Evolutionary conservation across 2,113 vertebrate species (phyloP).

Genomic region (Gobiocypris rarus): DNA sequence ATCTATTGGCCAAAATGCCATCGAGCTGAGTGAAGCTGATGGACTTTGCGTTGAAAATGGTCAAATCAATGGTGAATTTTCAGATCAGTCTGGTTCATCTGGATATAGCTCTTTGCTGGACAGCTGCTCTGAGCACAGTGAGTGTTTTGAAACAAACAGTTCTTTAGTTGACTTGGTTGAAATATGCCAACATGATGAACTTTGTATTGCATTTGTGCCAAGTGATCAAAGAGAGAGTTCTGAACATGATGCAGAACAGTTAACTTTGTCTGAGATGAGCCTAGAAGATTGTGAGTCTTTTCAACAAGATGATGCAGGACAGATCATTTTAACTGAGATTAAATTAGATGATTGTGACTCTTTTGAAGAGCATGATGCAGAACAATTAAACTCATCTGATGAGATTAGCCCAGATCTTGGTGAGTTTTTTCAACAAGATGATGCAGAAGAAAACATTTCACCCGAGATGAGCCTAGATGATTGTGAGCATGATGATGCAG

Average conservation of each 20-base stretch:
- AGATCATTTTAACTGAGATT: background rate
- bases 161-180: slow-evolving; percentile 42
- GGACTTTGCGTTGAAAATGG: slow-evolving; percentile 52
- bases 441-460: background rate
- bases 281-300: background rate
- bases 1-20: slow-evolving; percentile 56
- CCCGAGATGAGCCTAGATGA: background rate
- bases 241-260: slow-evolving; percentile 35
- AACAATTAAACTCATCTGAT: background rate
- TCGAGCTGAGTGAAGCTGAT: slow-evolving; percentile 54
- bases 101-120: slow-evolving; percentile 67
- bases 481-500: slow-evolving; percentile 19
- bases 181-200: slow-evolving; percentile 29
- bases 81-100: slow-evolving; percentile 56
- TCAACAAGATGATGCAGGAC: slow-evolving; percentile 17
- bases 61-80: slow-evolving; percentile 46
- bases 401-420: background rate
- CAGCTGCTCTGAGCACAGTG: slow-evolving; percentile 66
- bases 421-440: background rate
- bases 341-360: slow-evolving; percentile 54
- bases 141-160: slow-evolving; percentile 61
- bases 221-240: slow-evolving; percentile 32
- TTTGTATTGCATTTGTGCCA: slow-evolving; percentile 3
- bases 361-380: slow-evolving; percentile 55
- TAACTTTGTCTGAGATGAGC: slow-evolving; percentile 4